Evolutionary conservation across 1,140 invertebrate species (phyloP).

Genomic region (Magallana angulata): DNA sequence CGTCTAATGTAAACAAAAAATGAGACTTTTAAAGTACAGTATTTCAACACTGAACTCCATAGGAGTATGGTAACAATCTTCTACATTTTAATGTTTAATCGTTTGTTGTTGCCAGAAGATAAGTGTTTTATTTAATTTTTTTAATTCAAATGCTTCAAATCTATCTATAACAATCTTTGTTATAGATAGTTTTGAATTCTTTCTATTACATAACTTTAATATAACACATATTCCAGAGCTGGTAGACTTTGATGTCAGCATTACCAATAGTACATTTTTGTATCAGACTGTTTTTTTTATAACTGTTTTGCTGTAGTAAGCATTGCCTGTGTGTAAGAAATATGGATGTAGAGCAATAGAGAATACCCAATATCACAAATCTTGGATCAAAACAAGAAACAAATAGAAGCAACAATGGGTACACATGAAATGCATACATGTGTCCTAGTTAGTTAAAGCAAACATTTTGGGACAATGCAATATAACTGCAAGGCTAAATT

Average conservation of each 20-base stretch:
- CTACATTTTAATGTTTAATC: neutral
- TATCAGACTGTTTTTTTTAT: neutral
- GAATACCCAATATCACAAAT: conserved; percentile 17
- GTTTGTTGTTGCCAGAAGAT: neutral
- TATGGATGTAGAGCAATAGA: neutral
- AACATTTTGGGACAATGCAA: neutral
- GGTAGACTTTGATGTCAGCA: neutral
- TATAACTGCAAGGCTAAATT: neutral
- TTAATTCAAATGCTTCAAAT: no score
- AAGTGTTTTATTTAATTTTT: no score
- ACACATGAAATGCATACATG: neutral
- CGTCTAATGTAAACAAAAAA: no score
- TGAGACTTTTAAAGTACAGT: no score
- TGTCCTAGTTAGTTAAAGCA: neutral
- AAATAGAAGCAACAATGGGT: conserved; percentile 1
- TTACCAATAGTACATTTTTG: neutral
- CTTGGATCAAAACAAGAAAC: conserved; percentile 14
- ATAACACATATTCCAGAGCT: neutral
- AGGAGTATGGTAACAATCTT: neutral
- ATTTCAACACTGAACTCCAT: neutral
- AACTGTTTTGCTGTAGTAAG: neutral
- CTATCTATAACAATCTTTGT: no score
- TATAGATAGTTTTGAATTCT: no score
- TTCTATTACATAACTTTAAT: no score
- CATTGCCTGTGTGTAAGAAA: neutral